Evolutionary conservation across 2,888 invertebrate genomes (phyloP), one percentile per base, ranked within the genome.

Genomic region (Rotaria sp.): DNA sequence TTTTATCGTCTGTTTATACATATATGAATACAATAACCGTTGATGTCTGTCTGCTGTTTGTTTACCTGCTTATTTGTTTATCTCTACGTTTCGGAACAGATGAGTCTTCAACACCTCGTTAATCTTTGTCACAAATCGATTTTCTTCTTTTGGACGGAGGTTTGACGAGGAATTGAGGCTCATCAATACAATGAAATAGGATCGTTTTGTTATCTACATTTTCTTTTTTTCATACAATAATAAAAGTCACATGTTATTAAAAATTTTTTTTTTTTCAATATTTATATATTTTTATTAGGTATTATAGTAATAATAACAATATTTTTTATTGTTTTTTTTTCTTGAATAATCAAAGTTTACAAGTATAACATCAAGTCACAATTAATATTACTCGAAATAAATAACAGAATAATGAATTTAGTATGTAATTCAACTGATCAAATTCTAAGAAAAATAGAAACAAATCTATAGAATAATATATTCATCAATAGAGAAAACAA

Each of bases 121-220:
- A 80, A 80, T 80, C 80, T 80, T 80, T 80, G 80, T 80, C 80
- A 45, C 80, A 80, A 45, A 80, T 80, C 41, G 80, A 45, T n/a
- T n/a, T 45, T 45, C 24, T 45, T 80, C n/a, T 80, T 80, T 45
- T 80, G 80, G 80, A 80, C 80, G 80, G 80, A 80, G 80, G 45
- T 67, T 80, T 45, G 80, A 80, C 80, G 80, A 80, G 80, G 80
- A 80, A 80, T 45, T 45, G 80, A 41, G 80, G 41, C 41, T 80
- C 45, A 45, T 80, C 45, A 45, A 8, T 80, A 26, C 3, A n/a
- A 80, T n/a, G 13, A 80, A 26, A 80, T 45, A 2, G n/a, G n/a
- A 67, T 15, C 18, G 0, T 41, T 80, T 80, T 41, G 24, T 80
- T 80, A 38, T 35, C 4, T 24, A 21, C 67, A 5, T 67, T 8